Percentiles rank a stretch among this genome's conserved stretches.
These are phyloP conservation scores for Andrena fulva DNA, from an alignment of 2,888 invertebrate species.

Conservation along the genomic window DNA sequence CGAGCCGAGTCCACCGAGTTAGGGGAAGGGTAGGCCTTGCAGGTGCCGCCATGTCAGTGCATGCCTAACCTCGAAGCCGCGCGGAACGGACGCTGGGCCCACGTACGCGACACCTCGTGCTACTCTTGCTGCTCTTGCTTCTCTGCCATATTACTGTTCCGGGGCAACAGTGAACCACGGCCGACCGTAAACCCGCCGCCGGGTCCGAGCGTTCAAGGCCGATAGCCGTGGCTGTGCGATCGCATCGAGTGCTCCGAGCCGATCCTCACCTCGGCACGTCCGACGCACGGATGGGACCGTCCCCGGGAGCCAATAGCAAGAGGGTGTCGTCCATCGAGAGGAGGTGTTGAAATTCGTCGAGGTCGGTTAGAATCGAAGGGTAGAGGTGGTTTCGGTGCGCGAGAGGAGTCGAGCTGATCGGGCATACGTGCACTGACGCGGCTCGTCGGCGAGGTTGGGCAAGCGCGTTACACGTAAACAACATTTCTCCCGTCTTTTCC, in stretches of 20 bases:
- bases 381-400: slow-evolving; percentile 3
- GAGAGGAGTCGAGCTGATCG: slow-evolving; percentile 11
- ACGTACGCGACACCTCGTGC: slow-evolving; percentile 75
- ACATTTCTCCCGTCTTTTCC: not conserved
- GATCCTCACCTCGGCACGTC: not conserved
- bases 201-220: slow-evolving; percentile 8
- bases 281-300: slow-evolving; percentile 1
- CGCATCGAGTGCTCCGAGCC: not conserved
- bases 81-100: slow-evolving; percentile 81
- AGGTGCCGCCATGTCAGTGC: slow-evolving; percentile 85
- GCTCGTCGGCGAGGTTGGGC: slow-evolving; percentile 26
- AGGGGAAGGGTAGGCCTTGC: slow-evolving; percentile 82
- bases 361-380: not conserved
- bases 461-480: not conserved
- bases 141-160: slow-evolving; percentile 23
- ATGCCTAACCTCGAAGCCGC: slow-evolving; percentile 84
- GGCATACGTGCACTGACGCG: not conserved
- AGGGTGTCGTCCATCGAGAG: slow-evolving; percentile 16
- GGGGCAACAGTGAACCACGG: not conserved
- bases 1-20: slow-evolving; percentile 73
- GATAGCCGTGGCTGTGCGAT: slow-evolving; percentile 8
- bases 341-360: not conserved
- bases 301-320: not conserved
- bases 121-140: slow-evolving; percentile 40
- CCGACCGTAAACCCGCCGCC: slow-evolving; percentile 1